Evolutionary conservation across 2,113 vertebrate species (phyloP).

Genomic region (Vidua chalybeata): DNA sequence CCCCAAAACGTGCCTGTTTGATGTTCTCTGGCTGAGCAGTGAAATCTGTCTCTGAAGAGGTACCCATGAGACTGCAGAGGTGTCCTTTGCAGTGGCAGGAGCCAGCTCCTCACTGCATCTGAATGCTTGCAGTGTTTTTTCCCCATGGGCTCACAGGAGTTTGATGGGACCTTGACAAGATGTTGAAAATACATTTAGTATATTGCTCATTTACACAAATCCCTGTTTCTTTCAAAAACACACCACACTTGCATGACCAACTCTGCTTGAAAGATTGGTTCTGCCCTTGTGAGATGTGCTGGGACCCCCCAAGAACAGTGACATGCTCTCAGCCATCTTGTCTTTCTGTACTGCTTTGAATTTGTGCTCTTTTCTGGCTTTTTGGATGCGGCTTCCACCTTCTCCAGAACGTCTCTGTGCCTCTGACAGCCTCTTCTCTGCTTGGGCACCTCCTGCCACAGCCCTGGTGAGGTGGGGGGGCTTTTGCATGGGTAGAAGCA

Average conservation of each 20-base stretch:
- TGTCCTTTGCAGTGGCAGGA: background rate
- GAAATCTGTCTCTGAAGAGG: background rate
- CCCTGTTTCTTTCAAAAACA: background rate
- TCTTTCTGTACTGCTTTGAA: constrained; percentile 29
- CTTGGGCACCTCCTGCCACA: background rate
- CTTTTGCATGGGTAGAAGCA: background rate
- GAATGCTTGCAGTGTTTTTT: background rate
- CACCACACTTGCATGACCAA: background rate
- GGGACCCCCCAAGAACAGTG: background rate
- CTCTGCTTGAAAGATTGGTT: background rate
- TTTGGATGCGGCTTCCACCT: background rate
- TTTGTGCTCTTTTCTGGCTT: constrained; percentile 6
- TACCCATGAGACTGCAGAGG: background rate
- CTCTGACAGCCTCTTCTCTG: background rate
- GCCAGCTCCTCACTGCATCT: accelerated
- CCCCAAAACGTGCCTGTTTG: background rate
- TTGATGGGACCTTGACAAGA: background rate
- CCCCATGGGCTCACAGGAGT: accelerated
- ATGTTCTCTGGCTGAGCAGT: background rate
- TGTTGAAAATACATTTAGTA: background rate
- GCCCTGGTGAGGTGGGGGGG: background rate
- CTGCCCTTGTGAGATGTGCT: background rate
- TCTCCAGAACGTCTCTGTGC: constrained; percentile 3
- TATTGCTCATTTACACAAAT: background rate
- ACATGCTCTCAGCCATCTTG: accelerated